Conservation (phyloP, 2,113 vertebrate genomes). For the Dromiciops gliroides region DNA sequence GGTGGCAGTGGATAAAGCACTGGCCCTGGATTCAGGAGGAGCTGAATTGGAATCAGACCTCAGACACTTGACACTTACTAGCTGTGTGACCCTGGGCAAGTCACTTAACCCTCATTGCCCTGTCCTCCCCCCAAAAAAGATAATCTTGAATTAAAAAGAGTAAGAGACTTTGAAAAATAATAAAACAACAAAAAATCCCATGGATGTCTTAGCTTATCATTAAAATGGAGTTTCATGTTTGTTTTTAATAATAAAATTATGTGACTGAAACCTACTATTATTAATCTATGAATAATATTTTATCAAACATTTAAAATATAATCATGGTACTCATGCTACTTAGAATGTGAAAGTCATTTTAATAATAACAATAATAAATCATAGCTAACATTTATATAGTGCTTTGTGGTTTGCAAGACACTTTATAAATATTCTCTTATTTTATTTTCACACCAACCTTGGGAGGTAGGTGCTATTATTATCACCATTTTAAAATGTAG, state of each 20-base stretch:
- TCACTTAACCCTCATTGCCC: no score
- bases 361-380: no score
- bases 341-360: background rate
- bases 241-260: background rate
- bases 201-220: background rate
- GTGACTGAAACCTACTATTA: background rate
- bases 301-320: background rate
- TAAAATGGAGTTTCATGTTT: background rate
- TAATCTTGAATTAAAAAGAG: background rate
- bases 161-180: background rate
- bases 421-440: background rate
- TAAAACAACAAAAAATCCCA: background rate
- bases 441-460: background rate
- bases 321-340: background rate
- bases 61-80: no score
- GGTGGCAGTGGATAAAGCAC: no score
- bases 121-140: no score
- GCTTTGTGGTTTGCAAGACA: background rate
- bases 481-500: background rate
- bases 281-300: background rate
- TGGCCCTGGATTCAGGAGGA: no score
- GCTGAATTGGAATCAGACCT: no score
- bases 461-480: background rate
- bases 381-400: background rate
- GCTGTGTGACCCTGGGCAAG: no score